A percentile compares a stretch with the other conserved stretches of the same genome.
phyloP scores from a whole-genome alignment of 1,140 invertebrate species.

The Cardiocondyla obscurior region DNA sequence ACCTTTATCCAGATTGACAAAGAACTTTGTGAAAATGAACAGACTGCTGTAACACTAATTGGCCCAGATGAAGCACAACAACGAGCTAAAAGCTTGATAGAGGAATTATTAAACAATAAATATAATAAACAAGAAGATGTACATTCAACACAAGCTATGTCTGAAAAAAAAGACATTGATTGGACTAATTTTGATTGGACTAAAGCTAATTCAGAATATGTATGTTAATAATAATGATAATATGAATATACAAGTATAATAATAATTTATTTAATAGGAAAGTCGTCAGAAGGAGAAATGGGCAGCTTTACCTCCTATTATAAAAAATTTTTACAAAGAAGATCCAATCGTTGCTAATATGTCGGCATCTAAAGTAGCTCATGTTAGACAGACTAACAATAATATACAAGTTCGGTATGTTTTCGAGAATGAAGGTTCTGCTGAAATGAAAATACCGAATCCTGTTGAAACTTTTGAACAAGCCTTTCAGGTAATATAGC shows the following conservation, averaged over 20 bases:
- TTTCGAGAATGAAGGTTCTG: constrained; percentile 79
- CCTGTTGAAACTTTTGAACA: constrained; percentile 93
- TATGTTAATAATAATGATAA: constrained; percentile 45
- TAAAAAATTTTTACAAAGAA: constrained; percentile 95
- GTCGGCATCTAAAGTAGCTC: constrained; percentile 85
- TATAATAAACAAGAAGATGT: background rate
- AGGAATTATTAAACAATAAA: constrained; percentile 76
- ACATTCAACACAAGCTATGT: background rate
- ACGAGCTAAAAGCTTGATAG: constrained; percentile 85
- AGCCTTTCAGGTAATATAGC: constrained; percentile 86
- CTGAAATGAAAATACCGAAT: constrained; percentile 88
- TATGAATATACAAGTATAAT: background rate
- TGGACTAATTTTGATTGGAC: constrained; percentile 37
- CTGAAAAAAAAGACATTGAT: constrained; percentile 3
- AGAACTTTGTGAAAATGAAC: constrained; percentile 69
- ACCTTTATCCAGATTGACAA: constrained; percentile 72
- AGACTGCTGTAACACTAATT: constrained; percentile 83
- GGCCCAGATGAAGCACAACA: constrained; percentile 84
- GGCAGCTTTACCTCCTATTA: constrained; percentile 87
- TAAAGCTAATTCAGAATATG: constrained; percentile 47
- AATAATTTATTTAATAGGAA: constrained; percentile 82
- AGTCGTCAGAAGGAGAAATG: constrained; percentile 85
- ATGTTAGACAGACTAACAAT: constrained; percentile 87
- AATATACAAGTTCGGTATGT: constrained; percentile 88
- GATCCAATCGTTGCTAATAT: constrained; percentile 88